Conservation (phyloP, 2,797 vertebrate genomes). For the Chaetodon trifasciatus region DNA sequence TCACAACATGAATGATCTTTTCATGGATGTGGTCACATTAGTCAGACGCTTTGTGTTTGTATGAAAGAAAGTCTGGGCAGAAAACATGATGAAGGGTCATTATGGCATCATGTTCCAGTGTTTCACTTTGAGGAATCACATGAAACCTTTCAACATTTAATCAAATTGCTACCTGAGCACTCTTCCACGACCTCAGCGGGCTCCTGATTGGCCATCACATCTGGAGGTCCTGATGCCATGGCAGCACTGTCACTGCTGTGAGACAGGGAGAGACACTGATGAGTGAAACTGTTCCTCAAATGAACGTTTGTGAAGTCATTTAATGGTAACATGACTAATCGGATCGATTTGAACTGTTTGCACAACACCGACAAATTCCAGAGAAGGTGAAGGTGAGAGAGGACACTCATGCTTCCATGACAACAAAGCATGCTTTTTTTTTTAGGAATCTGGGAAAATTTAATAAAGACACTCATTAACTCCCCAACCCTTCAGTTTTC, state of each 20-base stretch:
- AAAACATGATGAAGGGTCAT: background rate
- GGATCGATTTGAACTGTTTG: background rate
- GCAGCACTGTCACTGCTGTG: conserved; percentile 85
- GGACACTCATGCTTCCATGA: background rate
- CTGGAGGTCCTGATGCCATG: conserved; percentile 87
- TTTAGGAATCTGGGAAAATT: background rate
- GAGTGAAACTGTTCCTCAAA: background rate
- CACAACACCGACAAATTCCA: background rate
- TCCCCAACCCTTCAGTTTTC: background rate
- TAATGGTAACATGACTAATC: background rate
- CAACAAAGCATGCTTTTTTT: background rate
- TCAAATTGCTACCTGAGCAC: conserved; percentile 84
- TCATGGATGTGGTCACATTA: background rate
- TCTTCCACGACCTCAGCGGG: conserved; percentile 83
- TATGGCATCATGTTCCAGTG: no score
- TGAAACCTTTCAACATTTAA: background rate
- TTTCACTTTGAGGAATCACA: background rate
- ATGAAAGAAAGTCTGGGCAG: background rate
- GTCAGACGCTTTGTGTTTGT: background rate
- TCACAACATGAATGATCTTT: background rate
- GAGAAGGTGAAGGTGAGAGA: background rate
- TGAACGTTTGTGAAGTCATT: background rate
- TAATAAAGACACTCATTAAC: background rate
- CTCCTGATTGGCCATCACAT: conserved; percentile 80
- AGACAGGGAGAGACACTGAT: conserved; percentile 38